Evolutionary conservation across 2,797 vertebrate genomes (phyloP).

Genomic region (Pangasius macronema): DNA sequence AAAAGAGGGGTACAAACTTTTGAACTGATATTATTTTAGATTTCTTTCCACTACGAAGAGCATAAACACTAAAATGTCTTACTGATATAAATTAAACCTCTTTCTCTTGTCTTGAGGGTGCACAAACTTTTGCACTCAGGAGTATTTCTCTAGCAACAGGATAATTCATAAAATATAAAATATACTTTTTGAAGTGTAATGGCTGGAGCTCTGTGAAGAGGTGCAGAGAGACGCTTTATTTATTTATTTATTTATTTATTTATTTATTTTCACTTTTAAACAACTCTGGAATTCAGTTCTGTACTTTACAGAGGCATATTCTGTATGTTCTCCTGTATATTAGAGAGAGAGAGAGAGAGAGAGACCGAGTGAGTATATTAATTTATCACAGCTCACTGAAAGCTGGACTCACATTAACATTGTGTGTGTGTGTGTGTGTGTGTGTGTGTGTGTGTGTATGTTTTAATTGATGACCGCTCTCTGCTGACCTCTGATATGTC

Average conservation of each 20-base stretch:
- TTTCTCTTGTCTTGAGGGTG: neutral
- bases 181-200: neutral
- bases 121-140: neutral
- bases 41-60: neutral
- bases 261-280: too few species aligned
- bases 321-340: too few species aligned
- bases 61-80: too few species aligned
- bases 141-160: too few species aligned
- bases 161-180: neutral
- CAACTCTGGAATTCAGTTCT: too few species aligned
- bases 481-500: constrained; percentile 56
- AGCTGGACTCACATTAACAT: neutral
- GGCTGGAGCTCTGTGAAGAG: neutral
- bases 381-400: constrained; percentile 8
- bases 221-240: too few species aligned
- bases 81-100: neutral
- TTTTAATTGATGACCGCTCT: constrained; percentile 54
- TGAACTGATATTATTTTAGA: neutral
- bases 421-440: neutral
- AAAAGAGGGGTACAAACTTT: neutral
- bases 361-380: neutral
- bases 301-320: too few species aligned
- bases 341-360: neutral
- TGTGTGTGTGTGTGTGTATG: constrained; percentile 20
- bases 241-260: too few species aligned